These are phyloP conservation scores for Polydrusus cervinus DNA, from an alignment of 2,888 invertebrate species.

Conservation along the genomic window DNA sequence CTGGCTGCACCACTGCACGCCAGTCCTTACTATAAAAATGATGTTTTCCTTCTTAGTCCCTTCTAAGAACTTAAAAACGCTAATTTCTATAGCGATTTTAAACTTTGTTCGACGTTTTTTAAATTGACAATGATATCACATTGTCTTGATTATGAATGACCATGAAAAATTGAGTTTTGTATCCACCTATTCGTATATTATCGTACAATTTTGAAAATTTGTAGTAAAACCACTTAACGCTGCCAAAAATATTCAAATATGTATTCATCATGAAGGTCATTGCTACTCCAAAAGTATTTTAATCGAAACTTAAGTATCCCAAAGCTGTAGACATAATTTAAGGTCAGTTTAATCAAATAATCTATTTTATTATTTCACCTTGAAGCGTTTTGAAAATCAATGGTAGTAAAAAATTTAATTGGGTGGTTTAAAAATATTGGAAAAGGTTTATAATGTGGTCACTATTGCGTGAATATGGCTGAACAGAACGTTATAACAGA, in stretches of 20 bases:
- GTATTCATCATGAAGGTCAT: background rate
- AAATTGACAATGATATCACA: too few relatives aligned
- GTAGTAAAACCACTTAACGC: background rate
- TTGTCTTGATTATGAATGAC: too few relatives aligned
- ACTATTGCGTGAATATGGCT: too few relatives aligned
- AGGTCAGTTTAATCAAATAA: conserved; percentile 11
- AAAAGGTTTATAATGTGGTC: too few relatives aligned
- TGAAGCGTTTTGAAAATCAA: background rate
- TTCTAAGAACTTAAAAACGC: too few relatives aligned
- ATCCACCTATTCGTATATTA: background rate
- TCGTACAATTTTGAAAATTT: background rate
- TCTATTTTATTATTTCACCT: conserved; percentile 3
- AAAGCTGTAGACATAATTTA: background rate
- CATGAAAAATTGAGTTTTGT: too few relatives aligned
- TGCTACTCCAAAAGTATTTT: background rate
- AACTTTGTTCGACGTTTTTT: too few relatives aligned
- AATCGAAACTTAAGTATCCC: background rate
- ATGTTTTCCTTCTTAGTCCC: too few relatives aligned
- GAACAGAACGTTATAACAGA: too few relatives aligned
- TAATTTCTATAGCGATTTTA: too few relatives aligned
- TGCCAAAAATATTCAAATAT: conserved; percentile 1
- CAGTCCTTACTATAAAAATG: too few relatives aligned
- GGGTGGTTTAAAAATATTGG: background rate
- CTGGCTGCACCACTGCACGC: too few relatives aligned
- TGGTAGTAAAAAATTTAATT: background rate